These are phyloP conservation scores for Hydropsyche betteni DNA, from an alignment of 2,888 invertebrate genomes.

Conservation along the genomic window DNA sequence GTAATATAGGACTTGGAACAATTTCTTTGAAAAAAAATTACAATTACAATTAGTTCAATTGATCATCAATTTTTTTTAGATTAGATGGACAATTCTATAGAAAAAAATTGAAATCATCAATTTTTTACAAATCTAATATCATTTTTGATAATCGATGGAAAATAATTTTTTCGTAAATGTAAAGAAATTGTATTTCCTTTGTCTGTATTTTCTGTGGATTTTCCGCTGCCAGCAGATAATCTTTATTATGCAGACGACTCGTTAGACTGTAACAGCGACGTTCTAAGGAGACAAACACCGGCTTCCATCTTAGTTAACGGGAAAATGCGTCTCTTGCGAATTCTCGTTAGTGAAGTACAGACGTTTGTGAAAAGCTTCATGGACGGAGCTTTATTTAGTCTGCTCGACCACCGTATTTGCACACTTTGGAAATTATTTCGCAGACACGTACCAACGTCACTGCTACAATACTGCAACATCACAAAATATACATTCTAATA, in stretches of 20 bases:
- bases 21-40: too few relatives aligned
- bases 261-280: constrained; percentile 20
- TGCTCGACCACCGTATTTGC: not conserved
- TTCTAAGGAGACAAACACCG: constrained; percentile 29
- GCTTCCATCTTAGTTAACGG: constrained; percentile 40
- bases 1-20: too few relatives aligned
- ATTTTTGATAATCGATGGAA: too few relatives aligned
- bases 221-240: not conserved
- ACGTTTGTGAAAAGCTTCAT: not conserved
- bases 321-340: constrained; percentile 35
- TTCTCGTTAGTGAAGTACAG: constrained; percentile 32
- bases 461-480: too few relatives aligned
- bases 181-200: not conserved
- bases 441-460: too few relatives aligned
- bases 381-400: constrained; percentile 11
- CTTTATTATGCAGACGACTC: constrained; percentile 31
- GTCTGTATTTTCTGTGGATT: not conserved
- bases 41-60: too few relatives aligned
- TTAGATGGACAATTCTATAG: too few relatives aligned
- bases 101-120: too few relatives aligned
- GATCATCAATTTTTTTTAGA: too few relatives aligned
- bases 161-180: too few relatives aligned
- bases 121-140: too few relatives aligned
- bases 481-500: too few relatives aligned
- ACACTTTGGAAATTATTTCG: not conserved